Base-by-base conservation (phyloP, 2,888 invertebrate genomes). In the Caenorhabditis imperialis region DNA sequence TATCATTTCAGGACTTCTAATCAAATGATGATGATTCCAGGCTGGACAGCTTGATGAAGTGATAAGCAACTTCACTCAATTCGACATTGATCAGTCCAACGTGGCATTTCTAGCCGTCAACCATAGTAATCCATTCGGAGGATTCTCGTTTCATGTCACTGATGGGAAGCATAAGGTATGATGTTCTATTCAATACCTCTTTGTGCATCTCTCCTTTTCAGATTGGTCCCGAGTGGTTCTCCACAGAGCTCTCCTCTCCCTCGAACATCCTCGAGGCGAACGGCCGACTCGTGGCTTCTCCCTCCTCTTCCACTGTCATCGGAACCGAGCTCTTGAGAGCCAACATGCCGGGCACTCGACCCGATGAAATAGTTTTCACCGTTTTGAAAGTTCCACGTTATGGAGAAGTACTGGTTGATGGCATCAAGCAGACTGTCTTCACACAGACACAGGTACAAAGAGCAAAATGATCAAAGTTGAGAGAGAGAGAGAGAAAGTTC, bases 141-240 rank as follows among this genome's bases (percentile, higher is more conserved):
- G 87, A 18, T 87, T 87, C 63, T 81, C 84, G 1, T 87, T 87
- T 65, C 77, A 86, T 35, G 63, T 87, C 18, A 79, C 81, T 12
- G 87, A 87, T 75, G 87, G 87, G 14, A 63, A 81, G 4, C 84
- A 83, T 60, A 69, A 78, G 51, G 78, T 78, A 45, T 22, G 20
- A 25, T 1, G 16, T 7, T 35, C 10, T 3, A 55, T 30, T 30
- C 10, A 10, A 10, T 30, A 7, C 10, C 30, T 30, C 10, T 30
- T 30, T 6, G 30, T 30, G 30, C 6, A 30, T 30, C 10, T 30
- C 10, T 30, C 10, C 10, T 30, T 30, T 76, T 55, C 83, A 87
- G 73, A 73, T 81, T 16, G 81, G 81, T 8, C 82, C 86, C 23
- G 87, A 87, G 61, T 86, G 83, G 83, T 87, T 87, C 47, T 67